These are phyloP conservation scores for Jordanella pulchra DNA, from an alignment of 2,797 vertebrate species.

Conservation along the genomic window DNA sequence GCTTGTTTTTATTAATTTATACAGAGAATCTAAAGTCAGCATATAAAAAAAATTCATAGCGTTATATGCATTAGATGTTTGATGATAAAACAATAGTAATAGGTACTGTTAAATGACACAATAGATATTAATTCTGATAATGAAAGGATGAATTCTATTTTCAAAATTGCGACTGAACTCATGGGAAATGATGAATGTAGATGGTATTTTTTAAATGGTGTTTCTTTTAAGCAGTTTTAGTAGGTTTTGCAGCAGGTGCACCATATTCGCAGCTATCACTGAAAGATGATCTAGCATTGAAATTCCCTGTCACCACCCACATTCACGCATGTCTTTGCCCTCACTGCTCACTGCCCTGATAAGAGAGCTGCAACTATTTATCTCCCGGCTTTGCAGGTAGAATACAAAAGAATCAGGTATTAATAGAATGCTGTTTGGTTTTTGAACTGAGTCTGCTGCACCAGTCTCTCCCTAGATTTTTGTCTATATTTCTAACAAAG, in stretches of 20 bases:
- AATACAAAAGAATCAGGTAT: conserved; percentile 13
- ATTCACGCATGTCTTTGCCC: conserved; percentile 8
- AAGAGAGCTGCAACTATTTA: conserved; percentile 10
- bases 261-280: conserved; percentile 31
- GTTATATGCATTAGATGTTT: background rate
- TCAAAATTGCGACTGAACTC: background rate
- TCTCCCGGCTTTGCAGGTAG: conserved; percentile 15
- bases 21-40: background rate
- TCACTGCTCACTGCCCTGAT: conserved; percentile 25
- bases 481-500: background rate
- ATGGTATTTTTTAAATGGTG: background rate
- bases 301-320: conserved; percentile 35
- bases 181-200: conserved; percentile 14
- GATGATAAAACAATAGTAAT: background rate
- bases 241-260: conserved; percentile 26
- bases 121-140: background rate
- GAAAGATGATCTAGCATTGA: conserved; percentile 15
- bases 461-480: background rate
- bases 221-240: conserved; percentile 10
- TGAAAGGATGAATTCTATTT: background rate
- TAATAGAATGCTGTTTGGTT: background rate
- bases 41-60: background rate
- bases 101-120: no score
- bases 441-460: background rate
- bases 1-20: background rate